Evolutionary conservation across 2,888 invertebrate species (phyloP).

Genomic region (Metopia argyrocephala): DNA sequence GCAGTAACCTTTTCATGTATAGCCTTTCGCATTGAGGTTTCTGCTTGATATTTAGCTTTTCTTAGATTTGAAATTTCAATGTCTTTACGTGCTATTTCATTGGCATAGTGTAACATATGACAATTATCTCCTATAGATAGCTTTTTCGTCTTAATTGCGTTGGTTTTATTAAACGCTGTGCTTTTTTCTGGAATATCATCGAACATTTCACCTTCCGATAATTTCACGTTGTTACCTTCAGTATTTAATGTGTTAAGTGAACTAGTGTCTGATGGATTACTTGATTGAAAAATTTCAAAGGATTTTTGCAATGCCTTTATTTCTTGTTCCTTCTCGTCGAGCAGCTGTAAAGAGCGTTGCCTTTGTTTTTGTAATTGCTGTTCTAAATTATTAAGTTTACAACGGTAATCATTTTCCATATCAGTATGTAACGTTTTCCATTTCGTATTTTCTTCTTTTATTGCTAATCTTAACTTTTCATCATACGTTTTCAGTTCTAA

Average conservation of each 20-base stretch:
- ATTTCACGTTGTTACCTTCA: slow-evolving; percentile 41
- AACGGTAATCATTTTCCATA: slow-evolving; percentile 80
- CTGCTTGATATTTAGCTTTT: slow-evolving; percentile 84
- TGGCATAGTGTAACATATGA: slow-evolving; percentile 89
- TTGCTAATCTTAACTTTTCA: slow-evolving; percentile 81
- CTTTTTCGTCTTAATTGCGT: slow-evolving; percentile 71
- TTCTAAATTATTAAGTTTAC: slow-evolving; percentile 82
- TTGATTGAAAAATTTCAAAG: slow-evolving; percentile 79
- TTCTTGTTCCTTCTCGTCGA: slow-evolving; percentile 90
- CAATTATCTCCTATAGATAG: slow-evolving; percentile 82
- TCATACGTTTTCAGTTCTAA: slow-evolving; percentile 82
- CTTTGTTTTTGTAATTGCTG: slow-evolving; percentile 88
- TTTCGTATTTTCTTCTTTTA: slow-evolving; percentile 74
- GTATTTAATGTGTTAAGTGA: neutral
- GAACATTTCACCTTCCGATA: slow-evolving; percentile 71
- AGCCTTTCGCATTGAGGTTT: slow-evolving; percentile 80
- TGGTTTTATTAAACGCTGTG: slow-evolving; percentile 48
- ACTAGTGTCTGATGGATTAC: slow-evolving; percentile 1
- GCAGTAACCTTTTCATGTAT: slow-evolving; percentile 81
- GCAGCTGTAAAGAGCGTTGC: slow-evolving; percentile 86
- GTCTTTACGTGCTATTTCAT: slow-evolving; percentile 89
- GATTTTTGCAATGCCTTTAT: slow-evolving; percentile 82
- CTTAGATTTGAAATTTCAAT: slow-evolving; percentile 87
- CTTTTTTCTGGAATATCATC: slow-evolving; percentile 52
- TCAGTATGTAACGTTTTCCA: slow-evolving; percentile 73